Percentiles rank a stretch among this genome's conserved stretches.
phyloP scores from a whole-genome alignment of 2,113 vertebrate species.

The Ictidomys tridecemlineatus region DNA sequence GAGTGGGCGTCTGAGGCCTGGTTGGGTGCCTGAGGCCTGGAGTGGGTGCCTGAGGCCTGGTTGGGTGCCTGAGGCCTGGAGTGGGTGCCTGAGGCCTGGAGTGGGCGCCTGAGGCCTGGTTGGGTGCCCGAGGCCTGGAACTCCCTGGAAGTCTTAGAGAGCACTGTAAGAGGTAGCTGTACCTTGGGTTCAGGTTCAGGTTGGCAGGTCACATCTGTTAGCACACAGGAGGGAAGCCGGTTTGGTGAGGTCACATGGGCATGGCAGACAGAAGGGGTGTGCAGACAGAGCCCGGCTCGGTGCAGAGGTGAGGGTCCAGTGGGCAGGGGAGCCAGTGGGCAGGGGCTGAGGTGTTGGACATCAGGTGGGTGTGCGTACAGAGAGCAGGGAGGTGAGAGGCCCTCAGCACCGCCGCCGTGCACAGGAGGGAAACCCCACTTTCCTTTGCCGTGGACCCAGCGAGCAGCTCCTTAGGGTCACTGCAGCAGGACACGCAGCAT shows the following conservation, averaged over 20 bases:
- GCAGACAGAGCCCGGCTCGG: too few species aligned
- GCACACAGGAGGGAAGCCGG: neutral
- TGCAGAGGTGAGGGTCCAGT: too few species aligned
- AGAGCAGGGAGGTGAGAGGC: neutral
- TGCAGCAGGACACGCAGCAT: neutral
- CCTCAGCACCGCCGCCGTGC: rapidly evolving
- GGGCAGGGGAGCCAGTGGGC: too few species aligned
- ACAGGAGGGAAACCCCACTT: neutral
- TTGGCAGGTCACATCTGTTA: neutral
- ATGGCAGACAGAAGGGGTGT: neutral
- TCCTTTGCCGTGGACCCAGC: neutral
- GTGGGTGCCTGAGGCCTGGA: too few species aligned
- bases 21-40: too few species aligned
- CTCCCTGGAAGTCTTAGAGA: neutral
- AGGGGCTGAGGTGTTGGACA: too few species aligned
- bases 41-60: too few species aligned
- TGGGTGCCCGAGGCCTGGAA: neutral
- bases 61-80: too few species aligned
- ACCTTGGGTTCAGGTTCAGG: neutral
- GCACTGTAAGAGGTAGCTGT: neutral
- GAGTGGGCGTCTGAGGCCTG: too few species aligned
- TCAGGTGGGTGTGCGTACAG: too few species aligned
- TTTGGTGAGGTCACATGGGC: too few species aligned
- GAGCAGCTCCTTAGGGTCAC: neutral
- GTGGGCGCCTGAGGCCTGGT: too few species aligned